Base-by-base conservation (phyloP, 2,113 vertebrate genomes). In the Platysternon megacephalum region DNA sequence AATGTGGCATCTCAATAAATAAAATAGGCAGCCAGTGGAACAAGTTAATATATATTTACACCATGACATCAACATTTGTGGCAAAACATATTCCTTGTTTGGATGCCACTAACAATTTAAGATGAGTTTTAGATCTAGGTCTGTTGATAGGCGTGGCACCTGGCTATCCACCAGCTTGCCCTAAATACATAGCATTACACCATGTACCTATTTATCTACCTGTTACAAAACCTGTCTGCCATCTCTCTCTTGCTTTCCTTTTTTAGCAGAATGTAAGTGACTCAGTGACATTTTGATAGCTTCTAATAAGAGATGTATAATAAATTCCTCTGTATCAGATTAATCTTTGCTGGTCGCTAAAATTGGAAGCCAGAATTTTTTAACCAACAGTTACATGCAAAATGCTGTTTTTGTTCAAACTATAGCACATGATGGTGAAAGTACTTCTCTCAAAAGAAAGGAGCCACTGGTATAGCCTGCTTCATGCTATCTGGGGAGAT, bases 401-500 rank as follows among this genome's bases (percentile, higher is more conserved):
- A 93, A 93, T 53, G 22, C 35, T 91, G n/a, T 87, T 26, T 88
- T 87, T 32, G 56, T 79, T 91, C 51, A 87, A 82, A n/a, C 68
- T 42, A 89, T 65, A 91, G 79, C 84, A 39, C 85, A 56, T 76
- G 95, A 95, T 79, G 46, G 96, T 79, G 81, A 79, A 91, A 91
- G 48, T 42, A 84, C 39, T 84, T 93, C 84, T 56, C 56, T 79
- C 51, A 52, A 49, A 89, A 91, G 32, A 84, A 86, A 96, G 74
- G 88, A 90, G 35, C 72, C 95, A 87, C 65, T 94, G 28, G 79
- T 74, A 85, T 68, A 92, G 51, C 32, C 39, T 95, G 32, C 78
- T 96, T 49, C 89, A 88, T n/a, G 82, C 56, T 79, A 93, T 53
- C 61, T 72, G 85, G 85, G 95, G 93, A 96, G 95, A 53, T 58